A percentile compares a stretch with the other conserved stretches of the same genome.
Evolutionary conservation across 2,113 vertebrate species (phyloP).

Genomic region (Cyanocitta stelleri): DNA sequence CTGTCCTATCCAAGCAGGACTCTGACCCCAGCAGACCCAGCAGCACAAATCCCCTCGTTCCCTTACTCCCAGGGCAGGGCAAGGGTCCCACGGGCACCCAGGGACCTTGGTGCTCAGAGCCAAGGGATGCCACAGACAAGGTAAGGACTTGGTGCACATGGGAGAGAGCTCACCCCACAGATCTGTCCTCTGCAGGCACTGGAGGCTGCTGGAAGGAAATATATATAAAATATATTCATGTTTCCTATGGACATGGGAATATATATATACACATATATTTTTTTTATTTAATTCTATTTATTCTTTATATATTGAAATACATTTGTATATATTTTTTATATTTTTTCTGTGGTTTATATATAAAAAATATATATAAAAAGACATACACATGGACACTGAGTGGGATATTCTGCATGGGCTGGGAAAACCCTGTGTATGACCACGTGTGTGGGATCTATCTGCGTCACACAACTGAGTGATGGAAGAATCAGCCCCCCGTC

Average conservation of each 20-base stretch:
- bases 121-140: not conserved
- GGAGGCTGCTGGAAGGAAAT: not conserved
- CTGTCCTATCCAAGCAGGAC: not conserved
- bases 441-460: not conserved
- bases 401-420: not conserved
- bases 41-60: not conserved
- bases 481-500: not conserved
- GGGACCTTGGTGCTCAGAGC: not conserved
- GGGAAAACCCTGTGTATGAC: not conserved
- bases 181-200: not conserved
- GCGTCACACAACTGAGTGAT: not conserved
- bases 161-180: not conserved
- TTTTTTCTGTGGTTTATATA: not conserved
- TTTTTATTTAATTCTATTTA: not conserved
- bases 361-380: not conserved
- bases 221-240: accelerated
- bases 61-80: not conserved
- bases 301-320: not conserved
- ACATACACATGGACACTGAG: not conserved
- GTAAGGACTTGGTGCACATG: not conserved
- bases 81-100: not conserved
- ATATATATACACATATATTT: too few relatives aligned
- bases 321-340: not conserved
- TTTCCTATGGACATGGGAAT: not conserved
- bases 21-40: not conserved